These are phyloP conservation scores for Pristionchus fissidentatus DNA, from an alignment of 2,888 invertebrate species.

Conservation along the genomic window DNA sequence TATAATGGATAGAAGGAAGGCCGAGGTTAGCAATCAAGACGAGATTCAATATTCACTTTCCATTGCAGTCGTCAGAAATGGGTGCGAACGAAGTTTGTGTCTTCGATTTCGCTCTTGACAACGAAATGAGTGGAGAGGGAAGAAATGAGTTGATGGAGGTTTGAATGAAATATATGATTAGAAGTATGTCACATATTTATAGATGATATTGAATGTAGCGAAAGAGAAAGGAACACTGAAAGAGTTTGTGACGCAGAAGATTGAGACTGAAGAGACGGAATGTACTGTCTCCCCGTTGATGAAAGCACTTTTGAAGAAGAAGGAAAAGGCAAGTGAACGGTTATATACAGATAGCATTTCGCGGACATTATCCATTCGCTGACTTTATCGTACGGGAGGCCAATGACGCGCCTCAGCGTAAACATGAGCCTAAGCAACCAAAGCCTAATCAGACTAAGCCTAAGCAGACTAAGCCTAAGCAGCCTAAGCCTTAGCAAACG, in stretches of 20 bases:
- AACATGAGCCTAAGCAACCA: too few species aligned
- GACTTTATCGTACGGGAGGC: too few species aligned
- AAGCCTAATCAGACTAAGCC: too few species aligned
- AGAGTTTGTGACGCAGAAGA: not conserved
- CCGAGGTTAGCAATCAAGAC: not conserved
- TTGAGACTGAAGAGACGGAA: not conserved
- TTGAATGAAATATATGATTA: not conserved
- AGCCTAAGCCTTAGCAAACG: too few species aligned
- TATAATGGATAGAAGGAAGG: not conserved
- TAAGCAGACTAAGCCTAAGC: too few species aligned
- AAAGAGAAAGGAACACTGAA: not conserved
- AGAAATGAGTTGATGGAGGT: not conserved
- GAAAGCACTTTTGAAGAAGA: not conserved
- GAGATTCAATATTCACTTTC: not conserved
- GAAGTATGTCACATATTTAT: not conserved
- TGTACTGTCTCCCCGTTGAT: not conserved
- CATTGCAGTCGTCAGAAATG: too few species aligned
- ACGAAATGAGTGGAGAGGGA: not conserved
- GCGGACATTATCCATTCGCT: too few species aligned
- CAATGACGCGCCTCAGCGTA: too few species aligned
- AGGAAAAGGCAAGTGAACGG: not conserved
- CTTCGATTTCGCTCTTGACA: not conserved
- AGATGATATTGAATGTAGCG: not conserved
- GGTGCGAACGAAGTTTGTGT: not conserved
- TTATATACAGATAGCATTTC: too few species aligned